Percentiles rank a stretch among this genome's conserved stretches.
These are phyloP conservation scores for Ctenosaura bakeri DNA, from an alignment of 2,797 vertebrate genomes.

Conservation along the genomic window DNA sequence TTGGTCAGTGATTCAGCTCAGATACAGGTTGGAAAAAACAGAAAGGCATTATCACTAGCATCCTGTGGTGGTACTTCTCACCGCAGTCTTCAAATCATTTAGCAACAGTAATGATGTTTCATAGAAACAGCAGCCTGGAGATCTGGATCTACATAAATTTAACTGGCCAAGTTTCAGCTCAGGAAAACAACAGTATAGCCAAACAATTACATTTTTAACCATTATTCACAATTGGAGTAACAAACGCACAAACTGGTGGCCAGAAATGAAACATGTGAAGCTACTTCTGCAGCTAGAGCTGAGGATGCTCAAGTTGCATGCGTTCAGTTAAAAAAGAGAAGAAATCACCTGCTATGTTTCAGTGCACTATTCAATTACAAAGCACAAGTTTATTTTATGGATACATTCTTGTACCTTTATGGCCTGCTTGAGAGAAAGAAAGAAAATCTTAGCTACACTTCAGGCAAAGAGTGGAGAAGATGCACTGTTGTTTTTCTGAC, in stretches of 20 bases:
- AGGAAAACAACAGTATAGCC: constrained; percentile 39
- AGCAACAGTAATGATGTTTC: not conserved
- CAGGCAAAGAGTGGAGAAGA: no score
- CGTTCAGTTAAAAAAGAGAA: not conserved
- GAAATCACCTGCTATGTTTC: not conserved
- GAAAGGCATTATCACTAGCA: constrained; percentile 61
- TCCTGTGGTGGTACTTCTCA: not conserved
- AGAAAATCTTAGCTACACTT: not conserved
- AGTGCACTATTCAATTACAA: not conserved
- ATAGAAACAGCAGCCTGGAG: not conserved
- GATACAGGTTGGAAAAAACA: constrained; percentile 55
- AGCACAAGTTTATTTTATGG: not conserved
- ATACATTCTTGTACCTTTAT: not conserved
- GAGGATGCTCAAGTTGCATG: not conserved
- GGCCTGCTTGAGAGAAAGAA: not conserved
- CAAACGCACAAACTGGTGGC: not conserved
- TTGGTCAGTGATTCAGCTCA: constrained; percentile 49
- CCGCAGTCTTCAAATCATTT: constrained; percentile 31
- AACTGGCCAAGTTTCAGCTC: constrained; percentile 39
- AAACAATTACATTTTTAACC: no score
- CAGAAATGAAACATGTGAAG: constrained; percentile 7
- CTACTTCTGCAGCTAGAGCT: not conserved
- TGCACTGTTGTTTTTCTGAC: not conserved
- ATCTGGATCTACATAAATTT: constrained; percentile 47
- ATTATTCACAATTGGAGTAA: not conserved